Conservation (phyloP, 2,113 vertebrate genomes). For the Pelodiscus sinensis region DNA sequence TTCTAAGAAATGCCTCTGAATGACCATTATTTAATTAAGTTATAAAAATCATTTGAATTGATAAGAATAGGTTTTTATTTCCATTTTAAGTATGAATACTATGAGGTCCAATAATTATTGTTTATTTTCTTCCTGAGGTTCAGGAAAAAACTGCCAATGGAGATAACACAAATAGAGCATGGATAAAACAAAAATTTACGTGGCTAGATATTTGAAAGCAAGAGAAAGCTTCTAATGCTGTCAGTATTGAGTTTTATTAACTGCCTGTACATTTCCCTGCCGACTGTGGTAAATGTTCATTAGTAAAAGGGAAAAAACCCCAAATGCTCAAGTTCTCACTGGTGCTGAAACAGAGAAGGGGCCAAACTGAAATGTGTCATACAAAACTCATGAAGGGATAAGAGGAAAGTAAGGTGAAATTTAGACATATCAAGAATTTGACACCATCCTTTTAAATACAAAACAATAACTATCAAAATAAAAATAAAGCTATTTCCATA, state of each 20-base stretch:
- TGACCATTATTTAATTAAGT: background rate
- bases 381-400: background rate
- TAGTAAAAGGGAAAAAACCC: background rate
- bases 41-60: background rate
- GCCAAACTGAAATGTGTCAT: background rate
- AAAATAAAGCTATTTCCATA: background rate
- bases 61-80: conserved; percentile 17
- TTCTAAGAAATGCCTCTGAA: background rate
- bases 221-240: background rate
- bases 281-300: background rate
- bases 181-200: background rate
- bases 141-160: background rate
- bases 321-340: background rate
- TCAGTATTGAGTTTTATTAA: background rate
- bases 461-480: background rate
- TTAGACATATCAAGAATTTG: background rate
- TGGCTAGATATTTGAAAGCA: background rate
- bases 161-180: background rate
- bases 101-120: background rate
- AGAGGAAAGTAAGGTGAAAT: background rate
- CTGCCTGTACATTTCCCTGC: background rate
- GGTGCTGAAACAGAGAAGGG: background rate
- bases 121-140: background rate
- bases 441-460: background rate
- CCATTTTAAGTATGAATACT: background rate